Evolutionary conservation across 2,113 vertebrate species (phyloP), one percentile per base, ranked within the genome.

Genomic region (Muntiacus muntjak): DNA sequence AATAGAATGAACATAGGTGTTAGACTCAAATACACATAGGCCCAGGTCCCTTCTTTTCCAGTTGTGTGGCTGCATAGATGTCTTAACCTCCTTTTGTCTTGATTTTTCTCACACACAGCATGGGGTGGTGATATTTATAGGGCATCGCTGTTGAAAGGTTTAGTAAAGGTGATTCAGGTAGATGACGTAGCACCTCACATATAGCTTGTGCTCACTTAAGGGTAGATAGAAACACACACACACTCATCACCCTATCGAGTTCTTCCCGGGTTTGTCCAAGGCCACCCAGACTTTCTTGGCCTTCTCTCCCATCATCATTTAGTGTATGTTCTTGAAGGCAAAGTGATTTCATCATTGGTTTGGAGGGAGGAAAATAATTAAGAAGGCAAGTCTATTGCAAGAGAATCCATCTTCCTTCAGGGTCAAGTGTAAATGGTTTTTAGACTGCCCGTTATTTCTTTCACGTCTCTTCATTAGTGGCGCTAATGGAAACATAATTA

Each of bases 211-310:
- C 60, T 94, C 25, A 6, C 62, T 91, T 36, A 60, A 71, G n/a
- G 15, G 40, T 45, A 82, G 62, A 28, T 47, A 87, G 89, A 62
- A 60, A 64, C 52, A 64, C 43, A 12, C 16, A 54, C 16, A 62
- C 4, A 40, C 40, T 40, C 40, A 60, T 60, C 28, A 81, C 12
- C 45, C 45, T 52, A 0, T 36, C 17, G 17, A 93, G 82, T 94
- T 93, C 71, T 50, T 95, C 50, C 23, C 25, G 36, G 19, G 25
- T 89, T 71, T 97, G 81, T 89, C 50, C 71, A 89, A 79, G 96
- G 95, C 95, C 88, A 91, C 91, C 95, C 95, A 89, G 82, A 43
- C 50, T 97, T 85, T 91, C 91, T 95, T 97, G 91, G 93, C 76
- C 76, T 93, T 83, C 86, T 94, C 23, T 88, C 4, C 47, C 60